Base-by-base conservation (phyloP, 2,113 vertebrate genomes). In the Sula dactylatra region DNA sequence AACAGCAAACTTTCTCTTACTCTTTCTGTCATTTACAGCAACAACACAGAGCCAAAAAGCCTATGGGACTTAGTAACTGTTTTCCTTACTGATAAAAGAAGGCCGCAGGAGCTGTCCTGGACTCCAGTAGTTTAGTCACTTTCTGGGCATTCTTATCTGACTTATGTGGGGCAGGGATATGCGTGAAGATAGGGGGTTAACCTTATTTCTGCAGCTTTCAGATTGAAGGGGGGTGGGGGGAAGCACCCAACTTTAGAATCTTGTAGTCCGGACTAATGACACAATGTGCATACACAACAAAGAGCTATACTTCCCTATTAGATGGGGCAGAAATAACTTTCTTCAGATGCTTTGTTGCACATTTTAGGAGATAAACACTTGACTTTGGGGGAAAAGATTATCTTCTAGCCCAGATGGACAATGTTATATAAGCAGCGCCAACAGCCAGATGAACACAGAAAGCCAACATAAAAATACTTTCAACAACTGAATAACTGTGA, bases 51-150 rank as follows among this genome's bases (percentile, higher is more conserved):
- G 29, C 4, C 42, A 62, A 69, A 64, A 92, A 19, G 13, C 13
- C 55, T 16, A 8, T 0, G 27, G 7, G 24, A 45, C 44, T 74
- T 3, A 1, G 0, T 17, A 91, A 84, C 25, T 13, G 20, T 29
- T 34, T 62, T 45, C 24, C 64, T 73, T 24, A 42, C 18, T 49
- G 55, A 45, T 19, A 36, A 77, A 85, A 50, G 18, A 56, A 4
- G 24, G 61, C 12, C 1, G 6, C 13, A 19, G 34, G 24, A 83
- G 19, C 14, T 54, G 38, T 69, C 10, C 42, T 36, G 14, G 22
- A 54, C 29, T 42, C 27, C 1, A 3, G 24, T 10, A 27, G 59
- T n/a, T 73, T 20, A 86, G 6, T 26, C 20, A 58, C 13, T 74
- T 79, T 49, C 13, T 67, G 12, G 19, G 5, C 42, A 66, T 36